phyloP scores from a whole-genome alignment of 2,797 vertebrate genomes.

The Muscicapa striata region DNA sequence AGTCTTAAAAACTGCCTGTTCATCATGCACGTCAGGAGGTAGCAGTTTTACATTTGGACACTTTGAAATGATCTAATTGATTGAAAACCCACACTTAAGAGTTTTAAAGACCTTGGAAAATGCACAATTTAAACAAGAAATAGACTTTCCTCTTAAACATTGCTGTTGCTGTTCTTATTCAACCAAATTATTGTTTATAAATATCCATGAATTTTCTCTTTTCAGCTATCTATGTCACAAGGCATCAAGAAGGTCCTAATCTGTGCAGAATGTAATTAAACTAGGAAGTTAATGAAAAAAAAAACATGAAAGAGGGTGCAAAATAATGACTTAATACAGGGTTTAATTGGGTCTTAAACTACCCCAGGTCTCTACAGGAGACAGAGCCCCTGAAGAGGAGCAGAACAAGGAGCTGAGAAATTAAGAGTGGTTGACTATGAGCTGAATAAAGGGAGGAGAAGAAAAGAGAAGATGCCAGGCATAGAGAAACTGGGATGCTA shows the following conservation, averaged over 20 bases:
- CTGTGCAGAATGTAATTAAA: neutral
- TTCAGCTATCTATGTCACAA: neutral
- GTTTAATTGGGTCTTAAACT: neutral
- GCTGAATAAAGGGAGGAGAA: neutral
- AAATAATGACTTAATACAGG: neutral
- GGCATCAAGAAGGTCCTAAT: neutral
- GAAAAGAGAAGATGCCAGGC: slow-evolving; percentile 25
- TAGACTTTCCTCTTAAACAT: neutral
- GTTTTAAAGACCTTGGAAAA: neutral
- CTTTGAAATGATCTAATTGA: neutral
- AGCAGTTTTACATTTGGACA: neutral
- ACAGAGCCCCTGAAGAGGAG: neutral
- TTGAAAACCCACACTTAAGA: neutral
- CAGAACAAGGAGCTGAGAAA: neutral
- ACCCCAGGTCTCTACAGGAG: neutral
- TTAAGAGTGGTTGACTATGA: neutral
- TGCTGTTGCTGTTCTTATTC: neutral
- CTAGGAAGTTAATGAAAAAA: neutral
- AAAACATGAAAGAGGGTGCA: neutral
- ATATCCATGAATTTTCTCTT: neutral
- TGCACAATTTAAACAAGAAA: neutral
- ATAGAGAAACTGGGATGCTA: neutral
- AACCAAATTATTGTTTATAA: neutral
- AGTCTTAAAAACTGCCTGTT: neutral
- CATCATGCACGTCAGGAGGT: neutral